Percentiles rank a stretch among this genome's conserved stretches.
These are phyloP conservation scores for Anoplius nigerrimus DNA, from an alignment of 2,888 invertebrate species.

Conservation along the genomic window DNA sequence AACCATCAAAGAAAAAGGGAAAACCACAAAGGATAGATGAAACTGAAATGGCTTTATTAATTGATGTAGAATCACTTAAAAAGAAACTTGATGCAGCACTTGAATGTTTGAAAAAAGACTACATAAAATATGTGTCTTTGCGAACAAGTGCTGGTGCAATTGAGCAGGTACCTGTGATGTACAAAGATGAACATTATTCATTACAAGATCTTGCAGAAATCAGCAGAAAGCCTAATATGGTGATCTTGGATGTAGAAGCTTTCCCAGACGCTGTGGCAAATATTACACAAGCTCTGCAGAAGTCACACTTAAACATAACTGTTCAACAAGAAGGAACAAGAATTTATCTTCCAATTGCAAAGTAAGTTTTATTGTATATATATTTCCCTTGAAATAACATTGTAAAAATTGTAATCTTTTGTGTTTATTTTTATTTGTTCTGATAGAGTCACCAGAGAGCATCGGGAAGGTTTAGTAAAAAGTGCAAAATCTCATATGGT, in stretches of 20 bases:
- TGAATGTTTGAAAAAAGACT: conserved; percentile 86
- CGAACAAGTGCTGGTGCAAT: conserved; percentile 88
- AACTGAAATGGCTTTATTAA: conserved; percentile 82
- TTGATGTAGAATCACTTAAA: conserved; percentile 83
- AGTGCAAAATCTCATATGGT: conserved; percentile 89
- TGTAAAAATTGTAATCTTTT: not conserved
- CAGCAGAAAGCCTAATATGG: conserved; percentile 88
- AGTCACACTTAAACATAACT: conserved; percentile 92
- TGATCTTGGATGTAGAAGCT: conserved; percentile 88
- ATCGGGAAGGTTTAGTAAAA: conserved; percentile 91
- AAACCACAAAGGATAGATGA: conserved; percentile 83
- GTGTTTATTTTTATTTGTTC: conserved; percentile 21
- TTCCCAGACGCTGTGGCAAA: conserved; percentile 92
- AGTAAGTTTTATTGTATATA: conserved; percentile 77
- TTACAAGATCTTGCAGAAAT: conserved; percentile 93
- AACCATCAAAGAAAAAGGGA: conserved; percentile 64
- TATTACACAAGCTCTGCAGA: conserved; percentile 84
- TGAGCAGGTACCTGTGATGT: conserved; percentile 84
- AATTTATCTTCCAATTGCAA: conserved; percentile 91
- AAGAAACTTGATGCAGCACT: conserved; percentile 82
- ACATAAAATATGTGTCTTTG: conserved; percentile 86
- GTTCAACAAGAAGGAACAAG: conserved; percentile 97
- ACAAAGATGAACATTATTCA: conserved; percentile 88
- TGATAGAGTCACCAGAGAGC: conserved; percentile 90
- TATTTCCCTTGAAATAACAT: not conserved